Evolutionary conservation across 2,113 vertebrate genomes (phyloP).

Genomic region (Sialia sialis): DNA sequence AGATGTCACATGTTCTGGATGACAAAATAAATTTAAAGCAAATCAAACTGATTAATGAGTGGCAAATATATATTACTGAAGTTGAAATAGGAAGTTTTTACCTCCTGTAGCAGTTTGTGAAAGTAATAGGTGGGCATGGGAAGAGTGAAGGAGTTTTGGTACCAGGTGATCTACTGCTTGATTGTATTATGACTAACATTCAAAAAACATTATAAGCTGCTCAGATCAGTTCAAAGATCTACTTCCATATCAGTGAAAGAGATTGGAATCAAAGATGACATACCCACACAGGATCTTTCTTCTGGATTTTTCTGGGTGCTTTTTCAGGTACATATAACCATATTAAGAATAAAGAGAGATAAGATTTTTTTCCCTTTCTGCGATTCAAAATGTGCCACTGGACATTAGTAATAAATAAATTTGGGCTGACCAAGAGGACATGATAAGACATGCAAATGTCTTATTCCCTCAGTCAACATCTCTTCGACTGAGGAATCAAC

Average conservation of each 20-base stretch:
- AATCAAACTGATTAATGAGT: background rate
- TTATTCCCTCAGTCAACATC: background rate
- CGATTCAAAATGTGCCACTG: background rate
- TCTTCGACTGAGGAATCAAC: background rate
- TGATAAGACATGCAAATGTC: background rate
- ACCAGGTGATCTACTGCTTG: background rate
- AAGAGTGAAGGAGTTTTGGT: background rate
- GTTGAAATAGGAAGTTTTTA: background rate
- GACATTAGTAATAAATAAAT: background rate
- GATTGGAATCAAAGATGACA: background rate
- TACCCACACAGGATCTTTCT: background rate
- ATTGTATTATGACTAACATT: background rate
- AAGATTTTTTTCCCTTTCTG: background rate
- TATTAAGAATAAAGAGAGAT: background rate
- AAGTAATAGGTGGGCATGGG: background rate
- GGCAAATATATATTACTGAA: background rate
- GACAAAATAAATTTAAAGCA: conserved; percentile 4
- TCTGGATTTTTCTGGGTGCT: background rate
- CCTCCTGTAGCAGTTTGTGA: background rate
- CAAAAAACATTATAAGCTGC: background rate
- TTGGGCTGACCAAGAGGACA: background rate
- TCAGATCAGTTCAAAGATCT: background rate
- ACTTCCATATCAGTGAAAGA: background rate
- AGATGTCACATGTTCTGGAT: background rate
- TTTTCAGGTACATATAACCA: background rate